Base-by-base conservation (phyloP, 2,797 vertebrate species). In the Fratercula arctica region DNA sequence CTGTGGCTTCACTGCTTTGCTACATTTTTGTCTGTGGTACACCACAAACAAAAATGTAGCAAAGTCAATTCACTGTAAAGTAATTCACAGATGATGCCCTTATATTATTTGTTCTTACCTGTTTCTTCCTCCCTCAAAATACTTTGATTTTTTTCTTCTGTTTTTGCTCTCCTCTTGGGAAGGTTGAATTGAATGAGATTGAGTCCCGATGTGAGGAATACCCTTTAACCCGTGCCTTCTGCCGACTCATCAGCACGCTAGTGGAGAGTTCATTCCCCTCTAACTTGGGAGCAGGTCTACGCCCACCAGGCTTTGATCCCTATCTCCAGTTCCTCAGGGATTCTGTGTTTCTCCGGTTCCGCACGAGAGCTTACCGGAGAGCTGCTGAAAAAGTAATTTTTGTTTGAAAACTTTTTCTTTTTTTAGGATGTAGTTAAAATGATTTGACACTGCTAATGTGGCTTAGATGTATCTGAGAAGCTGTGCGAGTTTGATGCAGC, bases 171-270 rank as follows among this genome's bases (percentile, higher is more conserved):
- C 17, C 3, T 41, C 23, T 88, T 92, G 93, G 75, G 39, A 96
- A 99, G 99, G 98, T 99, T 96, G 99, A 99, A 97, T 96, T 99
- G 95, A 99, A 99, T 76, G 99, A 99, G 97, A 99, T 99, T 14
- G 99, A 99, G 98, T 99, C 99, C 3, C 98, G 99, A 72, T 99
- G 98, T 88, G 99, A 99, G 96, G 99, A 99, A 90, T 99, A 99
- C 89, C 99, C 99, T 3, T 97, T 99, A 97, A 99, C 99, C 4
- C 98, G 99, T 10, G 98, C 98, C 76, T 99, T 99, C 98, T 99
- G 99, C 92, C 98, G 98, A 31, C 98, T 99, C 93, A 99, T 99
- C 97, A 99, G 99, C 96, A 99, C 98, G 0, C 87, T 99, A 67
- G 99, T 99, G 11, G 99, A 99, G 97, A 99, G 99, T 95, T 99